These are phyloP conservation scores for Empidonax traillii DNA, from an alignment of 2,113 vertebrate species.

Conservation along the genomic window DNA sequence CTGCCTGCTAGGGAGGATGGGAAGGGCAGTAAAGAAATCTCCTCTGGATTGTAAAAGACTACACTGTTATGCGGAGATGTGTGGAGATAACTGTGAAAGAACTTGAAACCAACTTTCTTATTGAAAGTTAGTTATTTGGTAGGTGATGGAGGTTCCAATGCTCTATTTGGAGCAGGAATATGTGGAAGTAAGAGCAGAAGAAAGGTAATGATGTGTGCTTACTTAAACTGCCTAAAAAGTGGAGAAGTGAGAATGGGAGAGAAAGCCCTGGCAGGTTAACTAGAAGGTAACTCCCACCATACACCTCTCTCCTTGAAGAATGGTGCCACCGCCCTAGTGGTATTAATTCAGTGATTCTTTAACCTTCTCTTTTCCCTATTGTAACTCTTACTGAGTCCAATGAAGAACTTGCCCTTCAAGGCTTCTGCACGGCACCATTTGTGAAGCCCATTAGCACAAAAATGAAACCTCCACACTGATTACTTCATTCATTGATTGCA, in stretches of 20 bases:
- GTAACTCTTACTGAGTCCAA: neutral
- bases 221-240: neutral
- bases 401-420: neutral
- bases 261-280: neutral
- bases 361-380: neutral
- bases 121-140: neutral
- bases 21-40: neutral
- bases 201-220: neutral
- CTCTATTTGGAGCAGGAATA: neutral
- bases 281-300: neutral
- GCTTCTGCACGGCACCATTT: fast-evolving
- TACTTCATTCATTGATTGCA: neutral
- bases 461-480: neutral
- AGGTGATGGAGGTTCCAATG: neutral
- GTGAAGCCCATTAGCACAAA: neutral
- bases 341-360: neutral
- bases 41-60: neutral
- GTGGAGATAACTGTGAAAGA: neutral
- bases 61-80: neutral
- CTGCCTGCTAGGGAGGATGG: neutral
- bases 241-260: neutral
- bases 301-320: neutral
- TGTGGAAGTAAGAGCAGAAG: neutral
- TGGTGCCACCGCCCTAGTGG: fast-evolving
- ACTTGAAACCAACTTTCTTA: neutral